These are phyloP conservation scores for Octomys mimax DNA, from an alignment of 2,797 vertebrate genomes.

Conservation along the genomic window DNA sequence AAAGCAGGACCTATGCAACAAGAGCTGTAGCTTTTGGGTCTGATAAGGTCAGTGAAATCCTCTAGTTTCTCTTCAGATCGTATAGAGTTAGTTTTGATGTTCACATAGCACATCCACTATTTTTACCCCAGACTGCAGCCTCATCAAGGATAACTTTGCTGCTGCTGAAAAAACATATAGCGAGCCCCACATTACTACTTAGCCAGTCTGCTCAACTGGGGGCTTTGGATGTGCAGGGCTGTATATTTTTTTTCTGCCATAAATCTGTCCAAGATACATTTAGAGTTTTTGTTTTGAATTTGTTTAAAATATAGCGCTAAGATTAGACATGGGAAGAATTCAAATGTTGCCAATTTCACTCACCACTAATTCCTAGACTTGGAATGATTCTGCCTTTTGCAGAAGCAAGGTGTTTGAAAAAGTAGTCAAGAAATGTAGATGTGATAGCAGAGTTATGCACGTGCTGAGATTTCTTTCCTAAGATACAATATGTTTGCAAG, in stretches of 20 bases:
- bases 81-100: background rate
- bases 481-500: constrained; percentile 63
- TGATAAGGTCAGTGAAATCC: no score
- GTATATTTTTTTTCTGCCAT: constrained; percentile 32
- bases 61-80: no score
- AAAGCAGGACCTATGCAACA: no score
- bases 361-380: constrained; percentile 77
- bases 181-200: background rate
- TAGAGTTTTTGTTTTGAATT: constrained; percentile 73
- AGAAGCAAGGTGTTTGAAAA: constrained; percentile 79
- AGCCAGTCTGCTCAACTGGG: background rate
- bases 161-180: background rate
- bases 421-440: constrained; percentile 72
- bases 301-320: constrained; percentile 77
- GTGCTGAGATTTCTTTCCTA: constrained; percentile 59
- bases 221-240: background rate
- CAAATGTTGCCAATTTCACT: constrained; percentile 72
- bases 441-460: constrained; percentile 32
- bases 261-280: constrained; percentile 60
- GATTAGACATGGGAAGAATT: constrained; percentile 73
- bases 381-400: constrained; percentile 71
- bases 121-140: background rate
- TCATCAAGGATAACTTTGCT: constrained; percentile 6
- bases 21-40: no score
- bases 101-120: background rate